Base-by-base conservation (phyloP, 2,797 vertebrate genomes). In the Mastacembelus armatus region DNA sequence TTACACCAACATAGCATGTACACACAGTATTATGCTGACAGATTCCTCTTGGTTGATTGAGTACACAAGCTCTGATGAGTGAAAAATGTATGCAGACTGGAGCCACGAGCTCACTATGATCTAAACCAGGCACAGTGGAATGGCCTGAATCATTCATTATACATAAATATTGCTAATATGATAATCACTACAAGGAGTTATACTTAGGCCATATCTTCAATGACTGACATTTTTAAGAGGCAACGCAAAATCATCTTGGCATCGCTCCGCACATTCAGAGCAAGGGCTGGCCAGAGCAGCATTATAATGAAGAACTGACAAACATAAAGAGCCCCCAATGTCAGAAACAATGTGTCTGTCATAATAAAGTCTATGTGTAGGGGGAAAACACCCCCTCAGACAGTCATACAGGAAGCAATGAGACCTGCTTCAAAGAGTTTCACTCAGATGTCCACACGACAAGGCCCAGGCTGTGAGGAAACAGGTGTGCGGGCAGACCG, bases 401-500 rank as follows among this genome's bases (percentile, higher is more conserved):
- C 87, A 86, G 87, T 88, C 89, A 92, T 93, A 88, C 92, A 94
- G 94, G 93, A 94, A 93, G 91, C 90, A 94, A 93, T 93, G 91
- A 91, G 90, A 85, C 74, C 76, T 85, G 88, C 91, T 92, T 93
- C 91, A 92, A 94, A 93, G 88, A 67, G 62, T 64, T 87, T 83
- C 62, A 71, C 63, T 86, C 71, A 85, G 84, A 91, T 86, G 86
- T 86, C 76, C 86, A 85, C 89, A 91, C 78, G 58, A 80, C 77
- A 40, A 82, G 84, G 77, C 69, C 72, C 77, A 69, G 64, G 76
- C 83, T 66, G 77, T 74, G 84, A 92, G 91, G 91, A 93, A 93
- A 92, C 91, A 92, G 92, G 91, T 92, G 91, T 85, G 88, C 39
- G 59, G 80, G 70, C 87, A 78, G 85, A 76, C 78, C 83, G 74